Percentiles rank a stretch among this genome's conserved stretches.
Conservation (phyloP, 1,140 invertebrate genomes). For the Phymastichus coffea region DNA sequence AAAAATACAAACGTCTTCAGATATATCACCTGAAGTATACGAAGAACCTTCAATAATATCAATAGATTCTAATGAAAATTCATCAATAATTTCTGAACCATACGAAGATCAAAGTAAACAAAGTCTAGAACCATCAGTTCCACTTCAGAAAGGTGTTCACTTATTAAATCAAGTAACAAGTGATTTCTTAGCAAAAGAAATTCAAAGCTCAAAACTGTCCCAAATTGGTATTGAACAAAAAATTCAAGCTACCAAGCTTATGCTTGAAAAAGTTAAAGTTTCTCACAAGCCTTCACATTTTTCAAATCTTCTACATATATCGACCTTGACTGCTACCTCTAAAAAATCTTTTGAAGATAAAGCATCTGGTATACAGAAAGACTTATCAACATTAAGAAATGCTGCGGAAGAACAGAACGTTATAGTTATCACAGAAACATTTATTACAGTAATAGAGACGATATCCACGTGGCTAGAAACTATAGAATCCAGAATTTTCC, state of each 20-base stretch:
- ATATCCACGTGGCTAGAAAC: slow-evolving; percentile 80
- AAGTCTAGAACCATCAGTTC: neutral
- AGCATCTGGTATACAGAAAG: slow-evolving; percentile 56
- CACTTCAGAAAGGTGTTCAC: too few relatives aligned
- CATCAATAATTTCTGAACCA: neutral
- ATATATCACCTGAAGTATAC: neutral
- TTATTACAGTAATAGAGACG: slow-evolving; percentile 74
- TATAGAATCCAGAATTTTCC: slow-evolving; percentile 76
- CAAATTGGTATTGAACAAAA: slow-evolving; percentile 36
- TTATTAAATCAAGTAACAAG: slow-evolving; percentile 19
- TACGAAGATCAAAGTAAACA: neutral
- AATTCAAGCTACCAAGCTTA: slow-evolving; percentile 50
- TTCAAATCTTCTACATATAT: slow-evolving; percentile 62
- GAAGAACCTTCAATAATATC: neutral
- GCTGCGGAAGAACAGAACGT: slow-evolving; percentile 66
- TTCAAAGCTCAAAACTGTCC: neutral
- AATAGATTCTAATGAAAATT: neutral
- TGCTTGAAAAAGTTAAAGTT: slow-evolving; percentile 58
- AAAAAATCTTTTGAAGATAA: slow-evolving; percentile 60
- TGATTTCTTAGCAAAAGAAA: neutral
- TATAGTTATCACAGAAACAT: slow-evolving; percentile 64
- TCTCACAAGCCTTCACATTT: slow-evolving; percentile 55
- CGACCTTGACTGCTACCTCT: slow-evolving; percentile 56
- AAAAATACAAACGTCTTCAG: slow-evolving; percentile 20
- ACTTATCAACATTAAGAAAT: slow-evolving; percentile 63